A percentile compares a stretch with the other conserved stretches of the same genome.
Conservation (phyloP, 2,113 vertebrate species). For the Gallinago jamesoni region DNA sequence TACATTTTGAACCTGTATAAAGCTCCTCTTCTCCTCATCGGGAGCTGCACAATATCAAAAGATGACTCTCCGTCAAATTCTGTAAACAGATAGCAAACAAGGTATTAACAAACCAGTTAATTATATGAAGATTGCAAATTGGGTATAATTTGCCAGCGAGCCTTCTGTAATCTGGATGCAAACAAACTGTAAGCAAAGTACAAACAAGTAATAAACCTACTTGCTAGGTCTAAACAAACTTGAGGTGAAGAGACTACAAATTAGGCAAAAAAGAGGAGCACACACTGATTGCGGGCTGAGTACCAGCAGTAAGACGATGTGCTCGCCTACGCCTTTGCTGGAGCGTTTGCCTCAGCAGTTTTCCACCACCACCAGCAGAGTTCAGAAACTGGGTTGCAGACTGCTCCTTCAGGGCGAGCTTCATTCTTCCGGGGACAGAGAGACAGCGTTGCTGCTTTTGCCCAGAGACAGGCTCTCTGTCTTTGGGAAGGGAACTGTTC, state of each 20-base stretch:
- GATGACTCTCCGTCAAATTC: not conserved
- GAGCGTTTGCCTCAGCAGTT: not conserved
- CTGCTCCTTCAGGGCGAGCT: not conserved
- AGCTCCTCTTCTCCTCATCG: not conserved
- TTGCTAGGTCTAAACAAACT: slow-evolving; percentile 13
- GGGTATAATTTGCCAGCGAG: not conserved
- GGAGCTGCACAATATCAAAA: not conserved
- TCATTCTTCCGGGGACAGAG: not conserved
- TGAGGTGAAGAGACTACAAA: not conserved
- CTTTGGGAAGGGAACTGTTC: not conserved
- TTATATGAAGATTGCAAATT: slow-evolving; percentile 4
- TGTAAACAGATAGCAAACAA: not conserved
- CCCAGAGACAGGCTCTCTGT: not conserved
- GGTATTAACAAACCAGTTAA: slow-evolving; percentile 29
- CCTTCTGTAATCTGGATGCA: not conserved
- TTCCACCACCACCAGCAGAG: not conserved
- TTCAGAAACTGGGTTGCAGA: not conserved
- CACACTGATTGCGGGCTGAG: not conserved
- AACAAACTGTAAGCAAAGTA: slow-evolving; percentile 9
- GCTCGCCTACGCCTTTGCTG: rapidly evolving
- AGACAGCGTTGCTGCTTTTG: not conserved
- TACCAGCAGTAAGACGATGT: not conserved
- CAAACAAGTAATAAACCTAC: slow-evolving; percentile 21
- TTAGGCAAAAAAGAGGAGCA: not conserved
- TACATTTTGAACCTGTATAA: not conserved